Evolutionary conservation across 2,888 invertebrate genomes (phyloP), one percentile per base, ranked within the genome.

Genomic region (Helicoverpa assulta): DNA sequence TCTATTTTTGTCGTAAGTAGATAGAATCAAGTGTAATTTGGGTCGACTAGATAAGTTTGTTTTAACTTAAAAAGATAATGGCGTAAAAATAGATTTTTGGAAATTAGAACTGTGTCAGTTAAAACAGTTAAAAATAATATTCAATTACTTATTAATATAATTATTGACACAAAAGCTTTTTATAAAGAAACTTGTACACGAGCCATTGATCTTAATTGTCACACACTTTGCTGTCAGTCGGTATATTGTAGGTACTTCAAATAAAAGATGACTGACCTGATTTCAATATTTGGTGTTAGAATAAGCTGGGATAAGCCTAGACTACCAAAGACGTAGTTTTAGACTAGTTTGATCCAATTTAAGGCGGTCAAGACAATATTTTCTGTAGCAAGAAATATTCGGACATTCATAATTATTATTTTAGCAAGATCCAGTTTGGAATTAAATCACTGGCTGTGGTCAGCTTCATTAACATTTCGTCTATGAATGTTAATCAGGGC

Each of bases 1-100:
- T 47, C 47, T 47, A 47, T 47, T 47, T 47, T n/a, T 47, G n/a
- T n/a, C n/a, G n/a, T 47, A 47, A n/a, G 16, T 47, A 47, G 47
- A 47, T 47, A 47, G 47, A 47, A 47, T 12, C 5, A 7, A 0
- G 5, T n/a, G 6, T n/a, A n/a, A n/a, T 47, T 47, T 47, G 47
- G 47, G 16, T 47, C 47, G n/a, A n/a, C 6, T n/a, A 47, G 47
- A 47, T 47, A 47, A 40, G 12, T 40, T 12, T 40, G 14, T 40
- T 40, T 33, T 33, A 33, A 40, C 14, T 40, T 12, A 14, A 12
- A 14, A 40, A 40, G 5, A 47, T n/a, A 47, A 5, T n/a, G 6
- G 40, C n/a, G n/a, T 47, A 47, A 47, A 43, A 47, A n/a, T 47
- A n/a, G 47, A 47, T 47, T n/a, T 26, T n/a, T n/a, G 5, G 6